Base-by-base conservation (phyloP, 1,140 invertebrate genomes). In the Drosophila rhopaloa region DNA sequence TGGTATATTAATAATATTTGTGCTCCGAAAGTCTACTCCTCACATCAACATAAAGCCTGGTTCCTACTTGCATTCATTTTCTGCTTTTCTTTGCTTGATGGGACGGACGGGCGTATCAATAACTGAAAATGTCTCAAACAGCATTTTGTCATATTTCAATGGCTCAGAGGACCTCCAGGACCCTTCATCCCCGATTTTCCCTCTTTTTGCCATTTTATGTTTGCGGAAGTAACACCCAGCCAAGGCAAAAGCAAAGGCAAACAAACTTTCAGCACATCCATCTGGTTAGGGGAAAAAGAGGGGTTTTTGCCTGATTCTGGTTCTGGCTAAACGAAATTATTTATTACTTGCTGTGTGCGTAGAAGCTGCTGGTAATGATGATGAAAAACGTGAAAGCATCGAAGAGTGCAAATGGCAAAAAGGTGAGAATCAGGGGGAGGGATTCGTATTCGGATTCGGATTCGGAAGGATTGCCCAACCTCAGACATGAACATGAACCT, bases 111-210 rank as follows among this genome's bases (percentile, higher is more conserved):
- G 83, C 79, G 84, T 84, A 89, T 89, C 84, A 89, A 89, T 89
- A 89, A 89, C 84, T 89, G 84, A 89, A 89, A 90, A 89, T 89
- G 84, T 89, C 84, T 89, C 84, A 89, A 89, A 89, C 84, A 89
- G 84, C 85, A 89, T 89, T 89, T 89, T 89, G 84, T 89, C 84
- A 89, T 89, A 89, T 89, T 89, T 89, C 85, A 89, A 83, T 83
- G 79, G 62, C 74, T 78, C 63, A 63, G 46, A 37, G 35, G 44
- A 29, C 37, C 56, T 37, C 35, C 53, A 37, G 35, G 44, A 29
- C 37, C 56, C 40, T 40, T 63, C 44, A 29, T 55, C 14, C 46
- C 47, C 47, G 16, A n/a, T n/a, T 29, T 16, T 56, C 40, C 29
- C 4, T 38, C 10, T 13, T 35, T 51, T 24, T 56, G 53, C 29